phyloP scores from a whole-genome alignment of 1,140 invertebrate genomes.

The Odontomachus brunneus region DNA sequence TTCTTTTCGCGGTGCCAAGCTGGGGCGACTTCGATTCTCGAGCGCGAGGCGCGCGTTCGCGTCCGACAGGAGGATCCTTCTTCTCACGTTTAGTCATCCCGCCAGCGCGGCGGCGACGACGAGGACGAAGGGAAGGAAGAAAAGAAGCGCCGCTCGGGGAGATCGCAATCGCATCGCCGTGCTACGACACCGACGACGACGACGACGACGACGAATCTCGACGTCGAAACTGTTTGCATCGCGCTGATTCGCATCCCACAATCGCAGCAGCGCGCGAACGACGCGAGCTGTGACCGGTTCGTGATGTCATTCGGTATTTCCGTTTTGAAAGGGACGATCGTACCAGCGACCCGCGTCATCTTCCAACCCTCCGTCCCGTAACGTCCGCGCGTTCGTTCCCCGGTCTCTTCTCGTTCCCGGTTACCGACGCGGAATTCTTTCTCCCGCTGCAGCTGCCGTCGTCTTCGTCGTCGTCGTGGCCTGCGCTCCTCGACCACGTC shows the following conservation, averaged over 20 bases:
- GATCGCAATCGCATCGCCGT: constrained; percentile 64
- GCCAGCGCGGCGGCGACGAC: constrained; percentile 55
- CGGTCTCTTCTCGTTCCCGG: constrained; percentile 5
- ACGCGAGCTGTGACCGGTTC: constrained; percentile 69
- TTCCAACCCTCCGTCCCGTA: constrained; percentile 35
- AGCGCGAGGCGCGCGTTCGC: constrained; percentile 54
- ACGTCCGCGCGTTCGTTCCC: constrained; percentile 6
- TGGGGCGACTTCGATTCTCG: constrained; percentile 18
- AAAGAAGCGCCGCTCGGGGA: constrained; percentile 40
- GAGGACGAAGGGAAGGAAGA: constrained; percentile 49
- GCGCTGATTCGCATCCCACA: constrained; percentile 17
- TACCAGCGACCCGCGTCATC: constrained; percentile 28
- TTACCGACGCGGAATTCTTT: neutral
- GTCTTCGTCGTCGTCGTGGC: constrained; percentile 1
- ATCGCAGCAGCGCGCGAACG: neutral
- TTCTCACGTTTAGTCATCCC: constrained; percentile 75
- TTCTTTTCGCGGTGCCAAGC: constrained; percentile 33
- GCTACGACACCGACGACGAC: constrained; percentile 46
- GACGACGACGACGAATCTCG: constrained; percentile 69
- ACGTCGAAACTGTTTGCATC: constrained; percentile 17
- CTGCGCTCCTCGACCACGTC: constrained; percentile 29
- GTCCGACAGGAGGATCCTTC: constrained; percentile 66
- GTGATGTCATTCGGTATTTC: constrained; percentile 79
- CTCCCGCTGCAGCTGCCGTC: neutral
- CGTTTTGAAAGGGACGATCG: constrained; percentile 66